Base-by-base conservation (phyloP, 2,113 vertebrate genomes). In the Pangasianodon hypophthalmus region DNA sequence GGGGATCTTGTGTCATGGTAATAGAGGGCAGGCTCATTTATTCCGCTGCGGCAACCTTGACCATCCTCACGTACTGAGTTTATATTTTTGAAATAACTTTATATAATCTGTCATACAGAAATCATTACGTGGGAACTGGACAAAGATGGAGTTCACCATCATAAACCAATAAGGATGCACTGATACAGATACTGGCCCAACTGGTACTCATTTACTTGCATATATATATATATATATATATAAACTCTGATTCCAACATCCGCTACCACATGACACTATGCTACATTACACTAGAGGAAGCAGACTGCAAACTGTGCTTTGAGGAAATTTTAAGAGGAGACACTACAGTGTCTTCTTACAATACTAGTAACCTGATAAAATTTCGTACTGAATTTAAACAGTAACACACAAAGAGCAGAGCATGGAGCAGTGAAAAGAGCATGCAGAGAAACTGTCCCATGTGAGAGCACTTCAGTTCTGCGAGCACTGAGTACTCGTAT, bases 1-100 rank as follows among this genome's bases (percentile, higher is more conserved):
- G 54, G 67, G 54, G 88, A 87, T 88, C 85, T 50, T 60, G 73
- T 91, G 62, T 90, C 86, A 60, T 29, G 46, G 62, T 82, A 81
- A 88, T 58, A 58, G 81, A 75, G 79, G 81, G 41, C 73, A 64
- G 48, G 75, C 32, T 89, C 71, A 58, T 58, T 62, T 89, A 87
- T 71, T 83, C 18, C 13, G 69, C 69, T 37, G 69, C 21, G 0
- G 56, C 80, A n/a, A 89, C 85, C 88, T 91, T 87, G 71, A 87
- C 80, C 32, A 54, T 2, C 6, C 21, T 37, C 52, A 37, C 16
- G 4, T 14, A 19, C 6, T 0, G 5, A 79, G 13, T 19, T 85
- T 18, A 32, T 50, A 21, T 86, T 86, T 41, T 13, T 37, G 0
- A 48, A 50, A 69, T 10, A 32, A 29, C 32, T 18, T 46, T 85